These are phyloP conservation scores for Cairina moschata DNA, from an alignment of 2,113 vertebrate genomes.

Conservation along the genomic window DNA sequence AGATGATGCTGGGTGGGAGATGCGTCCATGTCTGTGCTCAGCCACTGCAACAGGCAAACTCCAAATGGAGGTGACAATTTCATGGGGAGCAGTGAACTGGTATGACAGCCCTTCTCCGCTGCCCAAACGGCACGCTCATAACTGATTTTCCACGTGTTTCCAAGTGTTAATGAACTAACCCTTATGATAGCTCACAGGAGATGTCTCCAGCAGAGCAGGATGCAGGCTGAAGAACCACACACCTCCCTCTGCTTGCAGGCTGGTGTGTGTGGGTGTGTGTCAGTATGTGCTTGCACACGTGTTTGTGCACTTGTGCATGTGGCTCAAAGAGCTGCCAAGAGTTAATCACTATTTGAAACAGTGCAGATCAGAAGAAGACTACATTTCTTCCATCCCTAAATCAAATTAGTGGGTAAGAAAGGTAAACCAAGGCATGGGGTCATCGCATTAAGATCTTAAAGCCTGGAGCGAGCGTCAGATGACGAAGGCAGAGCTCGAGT, in stretches of 20 bases:
- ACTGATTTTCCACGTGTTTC: not conserved
- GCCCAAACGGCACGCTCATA: rapidly evolving
- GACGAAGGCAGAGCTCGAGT: not conserved
- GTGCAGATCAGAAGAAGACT: not conserved
- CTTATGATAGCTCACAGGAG: not conserved
- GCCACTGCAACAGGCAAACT: not conserved
- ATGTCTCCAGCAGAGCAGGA: not conserved
- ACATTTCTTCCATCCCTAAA: not conserved
- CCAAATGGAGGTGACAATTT: not conserved
- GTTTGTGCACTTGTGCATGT: rapidly evolving
- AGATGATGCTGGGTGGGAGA: not conserved
- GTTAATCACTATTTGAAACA: not conserved
- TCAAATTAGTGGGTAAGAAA: not conserved
- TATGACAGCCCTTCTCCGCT: not conserved
- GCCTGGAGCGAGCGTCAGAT: not conserved
- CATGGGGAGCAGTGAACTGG: not conserved
- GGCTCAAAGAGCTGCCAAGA: not conserved
- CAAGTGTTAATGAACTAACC: not conserved
- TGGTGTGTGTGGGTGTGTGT: too few species aligned
- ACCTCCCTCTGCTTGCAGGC: not conserved
- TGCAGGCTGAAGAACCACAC: not conserved
- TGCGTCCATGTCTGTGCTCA: not conserved
- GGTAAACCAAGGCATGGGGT: constrained; percentile 7
- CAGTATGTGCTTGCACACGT: not conserved
- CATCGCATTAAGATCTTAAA: not conserved